Conservation (phyloP, 2,888 invertebrate genomes). For the Pachliopta kotzebuea region DNA sequence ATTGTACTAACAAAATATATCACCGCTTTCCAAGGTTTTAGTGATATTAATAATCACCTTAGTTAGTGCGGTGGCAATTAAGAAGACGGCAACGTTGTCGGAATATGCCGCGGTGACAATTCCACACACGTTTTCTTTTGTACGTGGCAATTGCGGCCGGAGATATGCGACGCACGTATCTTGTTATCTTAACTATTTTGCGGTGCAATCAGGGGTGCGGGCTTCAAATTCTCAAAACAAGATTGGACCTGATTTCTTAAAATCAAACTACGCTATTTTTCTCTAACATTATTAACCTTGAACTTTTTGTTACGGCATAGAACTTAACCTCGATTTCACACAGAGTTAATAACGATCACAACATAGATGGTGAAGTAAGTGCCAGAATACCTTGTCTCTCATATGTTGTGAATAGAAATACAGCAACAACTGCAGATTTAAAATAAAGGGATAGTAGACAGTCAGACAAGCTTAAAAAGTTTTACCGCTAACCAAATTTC, state of each 20-base stretch:
- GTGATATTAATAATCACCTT: constrained; percentile 20
- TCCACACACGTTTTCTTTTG: constrained; percentile 58
- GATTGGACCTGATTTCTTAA: constrained; percentile 29
- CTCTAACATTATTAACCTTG: neutral
- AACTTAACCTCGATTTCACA: no score
- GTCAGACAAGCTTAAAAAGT: no score
- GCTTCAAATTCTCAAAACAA: constrained; percentile 46
- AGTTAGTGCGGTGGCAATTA: constrained; percentile 23
- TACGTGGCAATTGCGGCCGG: constrained; percentile 61
- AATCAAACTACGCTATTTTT: neutral
- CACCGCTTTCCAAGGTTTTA: neutral
- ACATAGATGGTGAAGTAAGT: no score
- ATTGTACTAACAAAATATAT: neutral
- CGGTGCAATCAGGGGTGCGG: constrained; percentile 49
- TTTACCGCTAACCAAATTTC: no score
- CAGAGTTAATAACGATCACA: no score
- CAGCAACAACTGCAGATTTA: no score
- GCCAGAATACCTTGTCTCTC: no score
- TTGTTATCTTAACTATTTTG: constrained; percentile 65
- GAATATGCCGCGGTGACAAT: constrained; percentile 40
- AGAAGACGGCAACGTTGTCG: constrained; percentile 22
- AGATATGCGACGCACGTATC: constrained; percentile 66
- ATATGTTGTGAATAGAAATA: no score
- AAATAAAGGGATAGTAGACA: no score
- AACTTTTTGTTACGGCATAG: no score